Base-by-base conservation (phyloP, 2,888 invertebrate species). In the Athripsodes cinereus region DNA sequence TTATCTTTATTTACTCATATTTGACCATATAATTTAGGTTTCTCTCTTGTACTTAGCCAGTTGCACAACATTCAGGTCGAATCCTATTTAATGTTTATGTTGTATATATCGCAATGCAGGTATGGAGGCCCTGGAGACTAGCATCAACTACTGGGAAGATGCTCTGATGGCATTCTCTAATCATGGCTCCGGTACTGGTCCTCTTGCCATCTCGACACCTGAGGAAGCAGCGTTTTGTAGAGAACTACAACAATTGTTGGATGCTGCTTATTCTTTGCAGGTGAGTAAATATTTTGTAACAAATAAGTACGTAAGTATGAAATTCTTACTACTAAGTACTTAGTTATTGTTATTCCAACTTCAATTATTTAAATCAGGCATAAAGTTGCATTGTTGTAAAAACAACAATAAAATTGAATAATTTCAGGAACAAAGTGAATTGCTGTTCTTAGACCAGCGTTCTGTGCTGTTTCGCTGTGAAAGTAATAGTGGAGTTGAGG, bases 81-180 rank as follows among this genome's bases (percentile, higher is more conserved):
- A n/a, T n/a, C n/a, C n/a, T n/a, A n/a, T n/a, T n/a, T n/a, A n/a
- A n/a, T n/a, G n/a, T n/a, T n/a, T n/a, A n/a, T n/a, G n/a, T n/a
- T n/a, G n/a, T n/a, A n/a, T n/a, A n/a, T n/a, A n/a, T n/a, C n/a
- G n/a, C n/a, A n/a, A n/a, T n/a, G n/a, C 72, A 90, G 93, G 95
- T 35, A 89, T 96, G 88, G 96, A 96, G 73, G 92, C 95, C 1
- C 73, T 96, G 66, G 94, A 94, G 69, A 89, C 90, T 18, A 92
- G 93, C 62, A 90, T 96, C 65, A 90, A 89, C 70, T 92, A 90
- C 71, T 96, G 96, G 96, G 96, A 97, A 73, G 95, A 96, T 74
- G 95, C 96, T 11, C 75, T 96, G 64, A 86, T 89, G 0, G 85
- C 90, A 40, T 92, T 92, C 69, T 82, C 84, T 40, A 75, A 83